Evolutionary conservation across 2,888 invertebrate species (phyloP), one percentile per base, ranked within the genome.

Genomic region (Drosophila bunnanda): DNA sequence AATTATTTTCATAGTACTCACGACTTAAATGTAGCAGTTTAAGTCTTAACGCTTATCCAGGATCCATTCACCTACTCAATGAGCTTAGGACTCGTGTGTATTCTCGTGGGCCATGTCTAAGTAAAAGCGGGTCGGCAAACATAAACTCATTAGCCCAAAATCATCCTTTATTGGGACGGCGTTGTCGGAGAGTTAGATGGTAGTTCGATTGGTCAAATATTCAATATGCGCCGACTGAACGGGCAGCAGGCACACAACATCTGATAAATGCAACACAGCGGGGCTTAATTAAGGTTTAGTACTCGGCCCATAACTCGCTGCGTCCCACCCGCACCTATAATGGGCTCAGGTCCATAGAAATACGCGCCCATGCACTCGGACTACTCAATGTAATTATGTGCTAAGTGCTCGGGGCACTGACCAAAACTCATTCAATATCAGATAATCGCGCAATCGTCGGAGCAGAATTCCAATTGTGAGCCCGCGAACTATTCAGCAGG

Each of bases 331-430:
- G 41, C 32, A 12, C 12, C 53, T 32, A 60, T 25, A 55, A 10
- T 32, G 22, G 39, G 46, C 41, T 13, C 17, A 61, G 10, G n/a
- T 43, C 54, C 56, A 60, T 54, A 34, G 67, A 55, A 39, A 32
- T 17, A 43, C 55, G 25, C 64, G n/a, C 56, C 46, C 52, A 46
- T 28, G 41, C n/a, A 22, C 20, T 25, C 46, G 36, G 64, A 58
- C 53, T 74, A 72, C 72, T 86, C 77, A 78, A 80, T 83, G 75
- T 83, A 83, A 84, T 84, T 84, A 83, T 84, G 83, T 77, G 87
- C 77, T 83, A 86, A 86, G 80, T 82, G 82, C 82, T 72, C 30
- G 34, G 70, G 80, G 81, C 71, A 68, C 39, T 66, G 56, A 54
- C 61, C 64, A 20, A 70, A 77, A 77, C 77, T 73, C 82, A 74